Evolutionary conservation across 2,113 vertebrate species (phyloP), one percentile per base, ranked within the genome.

Genomic region (Hippocampus guttulatus): DNA sequence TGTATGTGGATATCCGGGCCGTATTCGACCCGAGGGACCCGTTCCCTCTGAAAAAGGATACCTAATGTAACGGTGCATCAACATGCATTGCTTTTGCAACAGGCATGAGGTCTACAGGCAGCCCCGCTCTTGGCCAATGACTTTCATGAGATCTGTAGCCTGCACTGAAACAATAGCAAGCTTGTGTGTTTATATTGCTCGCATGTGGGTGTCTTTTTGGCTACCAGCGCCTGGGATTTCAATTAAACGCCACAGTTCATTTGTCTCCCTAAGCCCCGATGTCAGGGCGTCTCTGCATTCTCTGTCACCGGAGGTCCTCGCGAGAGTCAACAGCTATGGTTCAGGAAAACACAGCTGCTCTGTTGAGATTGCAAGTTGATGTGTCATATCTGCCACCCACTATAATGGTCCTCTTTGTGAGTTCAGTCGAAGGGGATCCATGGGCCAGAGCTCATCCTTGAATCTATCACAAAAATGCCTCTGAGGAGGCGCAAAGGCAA

Each of bases 31-130:
- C 94, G 83, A 91, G 95, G 94, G 96, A 96, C 92, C 93, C 92
- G 93, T 95, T 95, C 85, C 94, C 93, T 94, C 93, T 97, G 96
- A 96, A 99, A 98, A 96, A 94, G 95, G 96, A 98, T 95, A 95
- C 95, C 92, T 91, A 93, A 93, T 97, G 96, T 98, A 97, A 95
- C 95, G 91, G 93, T 94, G 93, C 92, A 94, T 94, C 94, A 97
- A 93, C 94, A 97, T 74, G 89, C 89, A 92, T 94, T 96, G 95
- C 94, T 98, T 96, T 95, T 94, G 94, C 93, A 95, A 92, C 94
- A 96, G 94, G 95, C 94, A 94, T 94, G 94, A 93, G 94, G 94
- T 88, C 85, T 71, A 75, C 57, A 52, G 81, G 82, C 72, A 83
- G 79, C 80, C 70, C 77, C 27, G 45, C 67, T 33, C 57, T 78